A percentile compares a stretch with the other conserved stretches of the same genome.
phyloP scores from a whole-genome alignment of 2,113 vertebrate species.

The Nycticorax nycticorax region DNA sequence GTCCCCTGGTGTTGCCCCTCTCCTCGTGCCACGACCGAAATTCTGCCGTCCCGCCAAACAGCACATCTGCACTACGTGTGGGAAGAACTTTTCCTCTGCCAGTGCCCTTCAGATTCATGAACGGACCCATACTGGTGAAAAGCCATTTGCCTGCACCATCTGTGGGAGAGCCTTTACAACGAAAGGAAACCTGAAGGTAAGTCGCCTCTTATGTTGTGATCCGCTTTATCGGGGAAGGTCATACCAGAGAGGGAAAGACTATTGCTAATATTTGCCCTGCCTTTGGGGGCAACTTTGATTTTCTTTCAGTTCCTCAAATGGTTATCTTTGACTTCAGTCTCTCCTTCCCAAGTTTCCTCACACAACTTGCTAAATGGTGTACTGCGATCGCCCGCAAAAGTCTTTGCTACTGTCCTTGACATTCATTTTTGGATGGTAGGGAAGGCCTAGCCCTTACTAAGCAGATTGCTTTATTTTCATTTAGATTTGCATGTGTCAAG shows the following conservation, averaged over 20 bases:
- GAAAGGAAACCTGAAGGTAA: slow-evolving; percentile 96
- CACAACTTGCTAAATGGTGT: not conserved
- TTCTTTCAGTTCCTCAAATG: not conserved
- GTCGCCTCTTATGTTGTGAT: rapidly evolving
- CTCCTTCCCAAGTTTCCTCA: not conserved
- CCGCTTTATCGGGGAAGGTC: not conserved
- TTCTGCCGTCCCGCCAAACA: slow-evolving; percentile 89
- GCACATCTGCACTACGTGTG: slow-evolving; percentile 87
- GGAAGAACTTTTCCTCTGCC: slow-evolving; percentile 96
- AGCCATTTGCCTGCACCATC: slow-evolving; percentile 93
- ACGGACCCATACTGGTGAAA: slow-evolving; percentile 95
- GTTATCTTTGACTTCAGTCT: not conserved
- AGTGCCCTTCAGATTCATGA: slow-evolving; percentile 97
- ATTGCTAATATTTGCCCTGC: not conserved
- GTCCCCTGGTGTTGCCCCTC: slow-evolving; percentile 78
- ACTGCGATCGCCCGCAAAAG: not conserved
- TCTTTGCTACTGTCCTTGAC: not conserved
- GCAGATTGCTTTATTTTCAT: not conserved
- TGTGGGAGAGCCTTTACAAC: slow-evolving; percentile 96
- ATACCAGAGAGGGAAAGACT: not conserved
- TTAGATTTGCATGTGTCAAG: not conserved
- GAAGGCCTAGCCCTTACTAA: not conserved
- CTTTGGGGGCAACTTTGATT: not conserved
- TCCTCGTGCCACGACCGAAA: slow-evolving; percentile 73
- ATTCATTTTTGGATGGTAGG: not conserved